Percentiles rank a stretch among this genome's conserved stretches.
phyloP scores from a whole-genome alignment of 2,888 invertebrate genomes.

The Dorcus parallelipipedus region DNA sequence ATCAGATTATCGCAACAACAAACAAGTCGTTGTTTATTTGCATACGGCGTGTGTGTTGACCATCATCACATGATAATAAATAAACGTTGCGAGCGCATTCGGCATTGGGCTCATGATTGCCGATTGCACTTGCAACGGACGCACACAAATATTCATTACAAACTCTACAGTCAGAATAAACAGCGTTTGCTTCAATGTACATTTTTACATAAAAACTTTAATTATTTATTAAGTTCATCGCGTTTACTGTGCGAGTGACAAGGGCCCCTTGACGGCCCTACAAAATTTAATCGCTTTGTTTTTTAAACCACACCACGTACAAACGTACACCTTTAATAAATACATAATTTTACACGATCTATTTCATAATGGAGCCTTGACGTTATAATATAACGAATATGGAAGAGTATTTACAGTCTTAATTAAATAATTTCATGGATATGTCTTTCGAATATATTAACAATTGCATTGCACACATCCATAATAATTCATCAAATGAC shows the following conservation, averaged over 20 bases:
- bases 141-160: no score
- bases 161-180: not conserved
- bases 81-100: slow-evolving; percentile 4
- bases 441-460: no score
- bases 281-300: no score
- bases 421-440: not conserved
- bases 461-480: no score
- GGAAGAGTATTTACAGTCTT: slow-evolving; percentile 9
- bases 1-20: not conserved
- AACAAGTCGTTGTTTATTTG: not conserved
- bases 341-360: no score
- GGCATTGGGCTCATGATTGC: not conserved
- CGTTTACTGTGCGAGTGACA: no score
- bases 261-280: no score
- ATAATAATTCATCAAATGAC: no score
- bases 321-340: no score
- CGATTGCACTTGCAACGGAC: slow-evolving; percentile 5
- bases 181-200: not conserved
- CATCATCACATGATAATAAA: not conserved
- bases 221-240: not conserved
- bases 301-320: no score
- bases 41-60: not conserved
- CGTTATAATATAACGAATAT: not conserved
- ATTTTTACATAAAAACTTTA: not conserved
- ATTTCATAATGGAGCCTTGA: no score